Conservation (phyloP, 30 jellyfish, hydroid and myxozoan species). For the Mastigias papua region DNA sequence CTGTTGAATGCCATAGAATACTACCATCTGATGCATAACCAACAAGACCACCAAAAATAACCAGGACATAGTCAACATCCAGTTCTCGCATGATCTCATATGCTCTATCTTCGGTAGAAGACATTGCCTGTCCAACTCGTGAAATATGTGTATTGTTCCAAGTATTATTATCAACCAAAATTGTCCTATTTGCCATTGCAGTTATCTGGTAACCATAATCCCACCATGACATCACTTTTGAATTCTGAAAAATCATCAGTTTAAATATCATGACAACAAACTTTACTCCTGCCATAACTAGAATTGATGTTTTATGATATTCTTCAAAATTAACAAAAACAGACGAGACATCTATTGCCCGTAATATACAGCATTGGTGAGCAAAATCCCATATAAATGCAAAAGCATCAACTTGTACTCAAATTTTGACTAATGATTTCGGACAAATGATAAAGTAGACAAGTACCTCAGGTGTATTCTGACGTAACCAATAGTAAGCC, state of each 20-base stretch:
- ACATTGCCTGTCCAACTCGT: conserved; percentile 99
- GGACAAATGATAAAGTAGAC: background rate
- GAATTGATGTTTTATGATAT: no score
- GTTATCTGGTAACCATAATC: conserved; percentile 99
- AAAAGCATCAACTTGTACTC: no score
- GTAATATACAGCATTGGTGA: no score
- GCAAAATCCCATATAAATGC: no score
- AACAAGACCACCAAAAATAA: conserved; percentile 98
- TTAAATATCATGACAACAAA: no score
- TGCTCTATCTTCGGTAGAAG: conserved; percentile 98
- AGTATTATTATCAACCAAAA: conserved; percentile 95
- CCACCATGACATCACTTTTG: conserved; percentile 99
- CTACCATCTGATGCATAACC: conserved; percentile 99
- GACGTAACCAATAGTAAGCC: conserved; percentile 96
- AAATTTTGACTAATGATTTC: no score
- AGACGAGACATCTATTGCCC: no score
- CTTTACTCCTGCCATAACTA: no score
- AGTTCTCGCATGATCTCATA: conserved; percentile 97
- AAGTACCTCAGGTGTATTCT: conserved; percentile 94
- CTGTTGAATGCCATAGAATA: background rate
- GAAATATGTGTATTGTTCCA: conserved; percentile 99
- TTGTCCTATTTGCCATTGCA: conserved; percentile 99
- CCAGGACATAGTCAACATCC: conserved; percentile 97
- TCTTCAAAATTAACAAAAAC: no score
- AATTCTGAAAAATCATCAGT: conserved; percentile 74